These are phyloP conservation scores for Seira sanloemensis DNA, from an alignment of 2,888 invertebrate species.

Conservation along the genomic window DNA sequence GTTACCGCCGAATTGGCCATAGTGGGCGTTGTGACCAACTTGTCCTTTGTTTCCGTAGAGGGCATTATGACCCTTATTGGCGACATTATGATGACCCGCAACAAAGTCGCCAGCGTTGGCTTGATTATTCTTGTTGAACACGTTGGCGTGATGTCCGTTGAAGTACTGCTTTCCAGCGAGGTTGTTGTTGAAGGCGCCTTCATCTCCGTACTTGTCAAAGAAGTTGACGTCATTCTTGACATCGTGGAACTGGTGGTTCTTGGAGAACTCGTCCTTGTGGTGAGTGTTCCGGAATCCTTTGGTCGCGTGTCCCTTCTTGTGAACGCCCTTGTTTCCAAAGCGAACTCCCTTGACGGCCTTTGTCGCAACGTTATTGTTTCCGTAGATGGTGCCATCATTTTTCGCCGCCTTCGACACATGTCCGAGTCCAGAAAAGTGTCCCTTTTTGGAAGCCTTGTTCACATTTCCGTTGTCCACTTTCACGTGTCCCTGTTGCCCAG, in stretches of 20 bases:
- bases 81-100: slow-evolving; percentile 68
- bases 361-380: slow-evolving; percentile 67
- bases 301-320: slow-evolving; percentile 72
- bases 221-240: slow-evolving; percentile 69
- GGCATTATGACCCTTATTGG: slow-evolving; percentile 66
- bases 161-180: slow-evolving; percentile 69
- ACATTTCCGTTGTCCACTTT: slow-evolving; percentile 62
- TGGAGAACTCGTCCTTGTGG: slow-evolving; percentile 72
- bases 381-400: slow-evolving; percentile 66
- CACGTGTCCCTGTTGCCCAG: slow-evolving; percentile 57
- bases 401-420: slow-evolving; percentile 67
- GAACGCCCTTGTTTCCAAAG: slow-evolving; percentile 69
- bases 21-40: slow-evolving; percentile 63
- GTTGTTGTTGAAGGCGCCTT: slow-evolving; percentile 72
- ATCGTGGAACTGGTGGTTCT: slow-evolving; percentile 71
- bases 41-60: slow-evolving; percentile 68
- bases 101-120: slow-evolving; percentile 67
- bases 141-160: slow-evolving; percentile 70
- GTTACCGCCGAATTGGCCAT: slow-evolving; percentile 58
- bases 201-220: slow-evolving; percentile 72
- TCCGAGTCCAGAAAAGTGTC: slow-evolving; percentile 67
- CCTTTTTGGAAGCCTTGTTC: slow-evolving; percentile 71
- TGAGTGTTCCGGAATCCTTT: slow-evolving; percentile 71
- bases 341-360: slow-evolving; percentile 67
- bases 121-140: slow-evolving; percentile 68